These are phyloP conservation scores for Pseudopodoces humilis DNA, from an alignment of 2,113 vertebrate species.

Conservation along the genomic window DNA sequence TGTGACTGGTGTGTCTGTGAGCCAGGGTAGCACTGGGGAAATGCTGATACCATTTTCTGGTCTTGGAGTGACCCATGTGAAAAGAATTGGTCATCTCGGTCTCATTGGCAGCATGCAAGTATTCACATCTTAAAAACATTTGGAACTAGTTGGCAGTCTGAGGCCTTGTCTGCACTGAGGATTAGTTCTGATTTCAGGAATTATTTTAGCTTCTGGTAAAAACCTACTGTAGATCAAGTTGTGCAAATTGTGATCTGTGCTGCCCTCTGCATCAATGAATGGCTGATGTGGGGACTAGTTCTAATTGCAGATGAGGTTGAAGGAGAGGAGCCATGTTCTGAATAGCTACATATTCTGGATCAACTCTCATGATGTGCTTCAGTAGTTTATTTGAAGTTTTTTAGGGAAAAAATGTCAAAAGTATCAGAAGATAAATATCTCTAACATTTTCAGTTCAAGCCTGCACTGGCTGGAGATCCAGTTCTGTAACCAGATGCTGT, in stretches of 20 bases:
- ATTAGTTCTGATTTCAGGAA: constrained; percentile 34
- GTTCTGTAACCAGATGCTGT: neutral
- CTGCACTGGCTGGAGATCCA: neutral
- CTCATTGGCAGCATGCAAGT: neutral
- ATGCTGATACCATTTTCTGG: neutral
- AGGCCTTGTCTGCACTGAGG: neutral
- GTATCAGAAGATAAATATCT: neutral
- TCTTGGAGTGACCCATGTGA: neutral
- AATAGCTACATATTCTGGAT: neutral
- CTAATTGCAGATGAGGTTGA: neutral
- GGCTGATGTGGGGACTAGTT: neutral
- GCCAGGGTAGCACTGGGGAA: neutral
- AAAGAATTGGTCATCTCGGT: neutral
- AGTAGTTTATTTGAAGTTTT: neutral
- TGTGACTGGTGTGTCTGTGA: neutral
- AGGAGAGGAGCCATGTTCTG: neutral
- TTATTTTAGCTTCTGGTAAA: constrained; percentile 38
- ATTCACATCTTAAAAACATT: constrained; percentile 32
- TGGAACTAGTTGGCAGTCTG: neutral
- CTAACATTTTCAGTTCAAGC: neutral
- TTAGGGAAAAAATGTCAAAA: neutral
- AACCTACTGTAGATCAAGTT: neutral
- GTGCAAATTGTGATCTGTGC: neutral
- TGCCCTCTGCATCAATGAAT: neutral
- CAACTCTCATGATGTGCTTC: neutral